Base-by-base conservation (phyloP, 2,113 vertebrate genomes). In the Sander lucioperca region DNA sequence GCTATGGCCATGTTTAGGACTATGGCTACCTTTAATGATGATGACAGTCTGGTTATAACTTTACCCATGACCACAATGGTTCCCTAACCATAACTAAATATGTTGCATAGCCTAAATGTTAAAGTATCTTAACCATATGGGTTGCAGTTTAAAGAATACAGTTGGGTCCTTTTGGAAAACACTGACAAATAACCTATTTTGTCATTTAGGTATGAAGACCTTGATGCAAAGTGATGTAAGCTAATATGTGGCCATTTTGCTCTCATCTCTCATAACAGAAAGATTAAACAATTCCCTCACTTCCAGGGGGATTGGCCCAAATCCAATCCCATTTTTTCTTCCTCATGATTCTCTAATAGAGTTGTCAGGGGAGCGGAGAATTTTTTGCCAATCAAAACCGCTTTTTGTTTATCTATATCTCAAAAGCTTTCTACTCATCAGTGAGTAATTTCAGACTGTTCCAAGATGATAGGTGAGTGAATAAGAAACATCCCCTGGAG, bases 401-500 rank as follows among this genome's bases (percentile, higher is more conserved):
- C 93, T 88, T 89, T 90, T 86, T 86, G 89, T 82, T 93, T 95
- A 95, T 94, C 94, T 93, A 84, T 87, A 92, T 96, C 95, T 95
- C 88, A 90, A 96, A 96, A 93, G 94, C 94, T 94, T 93, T 89
- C 93, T 74, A 71, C 93, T 96, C 95, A 90, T 96, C 96, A 93
- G 85, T 89, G 94, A 96, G 94, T 96, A 95, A 96, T 95, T 94
- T 94, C 93, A 93, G 92, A 95, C 95, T 95, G 93, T 92, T 96
- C 92, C 95, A 95, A 94, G 96, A 95, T 94, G 95, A 96, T 95
- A 94, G 94, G 94, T 94, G 93, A 93, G 91, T 87, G 95, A 97
- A 97, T 95, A 94, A 96, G 96, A 96, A 96, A 96, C 95, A 94
- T 92, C 71, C 95, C 94, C 96, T 80, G 94, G 86, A 96, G 96